Evolutionary conservation across 2,888 invertebrate genomes (phyloP).

Genomic region (Cacoxenus indagator): DNA sequence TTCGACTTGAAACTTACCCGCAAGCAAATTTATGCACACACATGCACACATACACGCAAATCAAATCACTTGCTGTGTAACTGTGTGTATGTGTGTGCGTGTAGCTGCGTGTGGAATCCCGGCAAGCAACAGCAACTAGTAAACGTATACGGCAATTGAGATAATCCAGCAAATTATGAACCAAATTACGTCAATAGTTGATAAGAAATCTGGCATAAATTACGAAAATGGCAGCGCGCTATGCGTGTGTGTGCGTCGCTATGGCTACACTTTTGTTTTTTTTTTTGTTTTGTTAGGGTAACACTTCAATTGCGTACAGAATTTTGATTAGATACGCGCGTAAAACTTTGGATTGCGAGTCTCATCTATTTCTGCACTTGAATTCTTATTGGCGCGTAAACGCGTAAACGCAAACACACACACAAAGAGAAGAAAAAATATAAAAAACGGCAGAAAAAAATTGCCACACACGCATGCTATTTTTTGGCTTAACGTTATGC

Average conservation of each 20-base stretch:
- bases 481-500: not conserved
- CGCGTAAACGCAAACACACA: not conserved
- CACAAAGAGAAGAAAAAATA: not conserved
- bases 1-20: constrained; percentile 2
- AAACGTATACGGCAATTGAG: constrained; percentile 9
- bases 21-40: constrained; percentile 7
- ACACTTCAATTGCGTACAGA: not conserved
- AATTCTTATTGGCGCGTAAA: not conserved
- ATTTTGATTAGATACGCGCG: not conserved
- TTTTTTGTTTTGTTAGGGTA: not conserved
- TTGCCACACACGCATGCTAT: not conserved
- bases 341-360: not conserved
- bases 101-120: not conserved
- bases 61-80: not conserved
- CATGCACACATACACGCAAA: not conserved
- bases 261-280: not conserved
- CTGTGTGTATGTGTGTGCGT: too few relatives aligned
- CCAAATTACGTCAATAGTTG: constrained; percentile 19
- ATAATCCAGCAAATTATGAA: constrained; percentile 27
- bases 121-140: not conserved
- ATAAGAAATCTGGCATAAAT: constrained; percentile 26
- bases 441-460: not conserved
- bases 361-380: constrained; percentile 13
- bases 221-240: not conserved
- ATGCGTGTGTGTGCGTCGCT: not conserved